Evolutionary conservation across 2,888 invertebrate species (phyloP).

Genomic region (Fabriciana adippe): DNA sequence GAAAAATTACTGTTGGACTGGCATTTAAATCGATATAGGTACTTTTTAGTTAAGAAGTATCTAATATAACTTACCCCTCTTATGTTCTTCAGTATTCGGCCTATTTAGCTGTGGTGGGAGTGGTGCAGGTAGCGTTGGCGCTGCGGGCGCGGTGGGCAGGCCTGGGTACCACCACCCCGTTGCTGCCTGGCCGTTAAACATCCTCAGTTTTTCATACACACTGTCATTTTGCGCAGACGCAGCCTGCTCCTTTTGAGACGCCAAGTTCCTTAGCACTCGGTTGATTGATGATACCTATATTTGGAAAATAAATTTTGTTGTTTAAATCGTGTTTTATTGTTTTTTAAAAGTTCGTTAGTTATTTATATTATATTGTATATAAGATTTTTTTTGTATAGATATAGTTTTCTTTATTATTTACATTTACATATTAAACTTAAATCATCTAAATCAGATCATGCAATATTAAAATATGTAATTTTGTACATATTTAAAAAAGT

Average conservation of each 20-base stretch:
- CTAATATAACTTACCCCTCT: conserved; percentile 83
- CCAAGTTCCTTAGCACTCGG: conserved; percentile 97
- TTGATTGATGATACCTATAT: conserved; percentile 98
- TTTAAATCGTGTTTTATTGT: background rate
- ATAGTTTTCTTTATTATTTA: too few relatives aligned
- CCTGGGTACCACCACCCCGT: conserved; percentile 94
- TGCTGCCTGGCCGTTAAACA: conserved; percentile 95
- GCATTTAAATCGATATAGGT: background rate
- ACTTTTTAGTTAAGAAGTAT: background rate
- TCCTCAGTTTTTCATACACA: conserved; percentile 96
- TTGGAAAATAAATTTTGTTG: background rate
- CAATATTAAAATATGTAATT: too few relatives aligned
- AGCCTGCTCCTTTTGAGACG: conserved; percentile 97
- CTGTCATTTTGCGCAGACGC: conserved; percentile 90
- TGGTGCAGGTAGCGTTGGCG: conserved; percentile 88
- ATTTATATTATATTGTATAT: too few relatives aligned
- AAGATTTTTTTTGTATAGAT: too few relatives aligned
- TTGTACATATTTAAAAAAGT: too few relatives aligned
- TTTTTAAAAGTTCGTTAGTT: too few relatives aligned
- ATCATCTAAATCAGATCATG: too few relatives aligned
- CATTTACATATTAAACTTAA: too few relatives aligned
- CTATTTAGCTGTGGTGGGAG: conserved; percentile 82
- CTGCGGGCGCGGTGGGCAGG: conserved; percentile 86
- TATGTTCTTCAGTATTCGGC: conserved; percentile 86
- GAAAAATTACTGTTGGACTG: background rate